phyloP scores from a whole-genome alignment of 1,140 invertebrate genomes.

The Lasioglossum baleicum region DNA sequence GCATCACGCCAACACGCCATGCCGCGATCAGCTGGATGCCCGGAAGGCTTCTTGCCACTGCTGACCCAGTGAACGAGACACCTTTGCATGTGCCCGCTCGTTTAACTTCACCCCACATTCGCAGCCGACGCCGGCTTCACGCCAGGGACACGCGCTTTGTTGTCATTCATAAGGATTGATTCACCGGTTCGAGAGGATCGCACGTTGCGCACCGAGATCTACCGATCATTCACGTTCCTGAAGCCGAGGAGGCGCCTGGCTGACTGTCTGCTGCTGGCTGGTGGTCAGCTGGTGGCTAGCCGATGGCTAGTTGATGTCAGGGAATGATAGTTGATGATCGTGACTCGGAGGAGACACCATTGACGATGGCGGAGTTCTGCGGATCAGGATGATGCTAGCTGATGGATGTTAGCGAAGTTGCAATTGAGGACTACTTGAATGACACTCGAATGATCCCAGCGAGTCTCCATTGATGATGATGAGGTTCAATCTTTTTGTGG shows the following conservation, averaged over 20 bases:
- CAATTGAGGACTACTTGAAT: too few species aligned
- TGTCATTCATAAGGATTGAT: constrained; percentile 1
- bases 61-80: constrained; percentile 77
- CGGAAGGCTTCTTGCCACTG: constrained; percentile 75
- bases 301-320: too few species aligned
- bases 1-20: constrained; percentile 71
- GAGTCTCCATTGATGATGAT: too few species aligned
- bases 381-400: too few species aligned
- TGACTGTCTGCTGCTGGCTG: too few species aligned
- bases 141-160: constrained; percentile 13
- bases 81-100: constrained; percentile 73
- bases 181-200: not conserved
- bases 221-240: not conserved
- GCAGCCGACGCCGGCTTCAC: constrained; percentile 12
- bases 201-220: not conserved
- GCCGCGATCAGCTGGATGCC: constrained; percentile 74
- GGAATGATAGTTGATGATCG: too few species aligned
- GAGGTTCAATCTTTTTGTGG: too few species aligned
- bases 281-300: too few species aligned
- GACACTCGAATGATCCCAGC: too few species aligned
- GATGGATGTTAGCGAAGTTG: too few species aligned
- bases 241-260: not conserved
- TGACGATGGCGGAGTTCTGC: too few species aligned
- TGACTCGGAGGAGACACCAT: too few species aligned
- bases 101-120: constrained; percentile 58